Evolutionary conservation across 2,888 invertebrate species (phyloP).

Genomic region (Gortyna flavago): DNA sequence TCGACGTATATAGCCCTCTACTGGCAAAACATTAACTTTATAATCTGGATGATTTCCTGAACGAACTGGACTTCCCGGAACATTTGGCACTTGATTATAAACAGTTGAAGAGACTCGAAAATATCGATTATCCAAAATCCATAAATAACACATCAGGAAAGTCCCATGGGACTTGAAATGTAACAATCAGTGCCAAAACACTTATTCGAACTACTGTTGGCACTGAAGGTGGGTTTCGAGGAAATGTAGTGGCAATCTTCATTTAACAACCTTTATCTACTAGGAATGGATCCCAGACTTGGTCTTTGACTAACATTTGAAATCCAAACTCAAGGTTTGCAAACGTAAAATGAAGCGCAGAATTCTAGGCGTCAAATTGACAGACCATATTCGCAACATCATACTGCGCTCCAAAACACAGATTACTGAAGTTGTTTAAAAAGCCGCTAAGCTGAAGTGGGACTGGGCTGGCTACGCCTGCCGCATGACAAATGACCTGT

Average conservation of each 20-base stretch:
- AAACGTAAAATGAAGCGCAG: neutral
- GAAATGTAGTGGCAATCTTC: neutral
- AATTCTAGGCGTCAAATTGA: neutral
- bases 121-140: constrained; percentile 41
- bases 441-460: neutral
- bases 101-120: constrained; percentile 36
- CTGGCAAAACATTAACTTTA: constrained; percentile 30
- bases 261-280: neutral
- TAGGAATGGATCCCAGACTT: neutral
- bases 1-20: constrained; percentile 1
- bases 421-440: neutral
- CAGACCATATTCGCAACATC: neutral
- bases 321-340: neutral
- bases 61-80: constrained; percentile 44
- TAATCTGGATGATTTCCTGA: constrained; percentile 37
- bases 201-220: constrained; percentile 9
- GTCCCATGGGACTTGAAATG: neutral
- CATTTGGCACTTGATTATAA: constrained; percentile 53
- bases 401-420: neutral
- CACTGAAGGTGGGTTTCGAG: neutral
- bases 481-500: no score
- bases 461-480: no score
- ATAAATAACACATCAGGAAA: constrained; percentile 3
- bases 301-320: neutral
- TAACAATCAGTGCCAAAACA: constrained; percentile 18